phyloP scores from a whole-genome alignment of 2,888 invertebrate genomes.

The Lapara coniferarum region DNA sequence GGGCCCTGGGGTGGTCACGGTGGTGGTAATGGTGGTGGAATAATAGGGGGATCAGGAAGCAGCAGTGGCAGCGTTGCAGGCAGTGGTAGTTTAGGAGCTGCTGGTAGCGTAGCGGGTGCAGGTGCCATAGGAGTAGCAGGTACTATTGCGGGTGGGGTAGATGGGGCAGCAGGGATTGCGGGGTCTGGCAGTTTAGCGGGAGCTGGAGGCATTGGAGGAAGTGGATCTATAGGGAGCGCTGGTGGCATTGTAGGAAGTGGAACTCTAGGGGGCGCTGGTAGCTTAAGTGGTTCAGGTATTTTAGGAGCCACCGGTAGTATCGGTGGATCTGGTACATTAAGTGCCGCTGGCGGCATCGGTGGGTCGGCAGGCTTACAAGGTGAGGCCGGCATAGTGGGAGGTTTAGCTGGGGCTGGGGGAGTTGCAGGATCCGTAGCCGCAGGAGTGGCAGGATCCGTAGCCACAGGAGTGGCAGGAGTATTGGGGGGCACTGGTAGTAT shows the following conservation, averaged over 20 bases:
- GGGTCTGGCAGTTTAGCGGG: slow-evolving; percentile 8
- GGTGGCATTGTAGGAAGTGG: slow-evolving; percentile 23
- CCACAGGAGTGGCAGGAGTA: slow-evolving; percentile 12
- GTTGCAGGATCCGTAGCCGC: slow-evolving; percentile 2
- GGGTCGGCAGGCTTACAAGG: slow-evolving; percentile 1
- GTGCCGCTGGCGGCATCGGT: neutral
- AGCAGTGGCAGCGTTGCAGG: slow-evolving; percentile 24
- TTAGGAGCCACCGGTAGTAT: slow-evolving; percentile 1
- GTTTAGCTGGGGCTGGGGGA: slow-evolving; percentile 19
- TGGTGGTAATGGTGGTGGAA: slow-evolving; percentile 29
- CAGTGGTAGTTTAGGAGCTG: slow-evolving; percentile 21
- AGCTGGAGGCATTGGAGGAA: slow-evolving; percentile 8
- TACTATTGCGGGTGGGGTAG: neutral
- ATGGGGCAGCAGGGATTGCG: neutral
- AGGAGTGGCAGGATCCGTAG: slow-evolving; percentile 14
- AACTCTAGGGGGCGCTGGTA: slow-evolving; percentile 22
- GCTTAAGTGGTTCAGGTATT: slow-evolving; percentile 8
- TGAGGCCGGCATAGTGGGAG: slow-evolving; percentile 19
- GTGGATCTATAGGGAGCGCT: slow-evolving; percentile 6
- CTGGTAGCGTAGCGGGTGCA: slow-evolving; percentile 26
- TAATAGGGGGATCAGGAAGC: slow-evolving; percentile 22
- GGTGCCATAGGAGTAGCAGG: slow-evolving; percentile 1
- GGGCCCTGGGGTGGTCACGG: slow-evolving; percentile 9
- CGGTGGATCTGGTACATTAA: neutral
- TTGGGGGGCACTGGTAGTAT: slow-evolving; percentile 13